Evolutionary conservation across 1,140 invertebrate genomes (phyloP), one percentile per base, ranked within the genome.

Genomic region (Druon quercuslanigerum): DNA sequence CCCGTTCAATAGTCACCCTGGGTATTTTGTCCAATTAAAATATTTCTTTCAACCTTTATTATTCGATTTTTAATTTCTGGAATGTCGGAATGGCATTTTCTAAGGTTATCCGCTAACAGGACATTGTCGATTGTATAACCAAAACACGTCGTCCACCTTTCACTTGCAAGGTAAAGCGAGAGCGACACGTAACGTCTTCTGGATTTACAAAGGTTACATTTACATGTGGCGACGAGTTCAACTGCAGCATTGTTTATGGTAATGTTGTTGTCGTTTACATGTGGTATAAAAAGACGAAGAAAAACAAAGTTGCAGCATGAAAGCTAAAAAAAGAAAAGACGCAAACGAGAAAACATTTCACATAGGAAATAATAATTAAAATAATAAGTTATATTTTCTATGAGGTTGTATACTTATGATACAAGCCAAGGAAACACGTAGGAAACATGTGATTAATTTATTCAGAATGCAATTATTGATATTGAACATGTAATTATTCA

Each of bases 141-240:
- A 74, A 78, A 78, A 73, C 72, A 78, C 57, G 51, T 66, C 60
- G 60, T 74, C 20, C 71, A 83, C 82, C 82, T 84, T 84, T 84
- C 82, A 84, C 82, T 84, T 80, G 71, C 77, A 80, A 56, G 79
- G 73, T 77, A 74, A 74, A 77, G 75, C 71, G 76, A 78, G 73
- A 72, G 79, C 78, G 77, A 76, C 78, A 79, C 81, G 78, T 75
- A 79, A 77, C 82, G 78, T 82, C 80, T 79, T 77, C 79, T 81
- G 77, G 79, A 81, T 76, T 78, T 66, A 79, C 79, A 84, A 84
- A 84, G 83, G 81, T 84, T 84, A 84, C 83, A 84, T 84, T 82
- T 82, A 79, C 83, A 84, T 84, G 79, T 82, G 73, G 75, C 80
- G 73, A 50, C 20, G 72, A 76, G 72, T 52, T 78, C 50, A 72